Evolutionary conservation across 2,113 vertebrate genomes (phyloP).

Genomic region (Acrocephalus arundinaceus): DNA sequence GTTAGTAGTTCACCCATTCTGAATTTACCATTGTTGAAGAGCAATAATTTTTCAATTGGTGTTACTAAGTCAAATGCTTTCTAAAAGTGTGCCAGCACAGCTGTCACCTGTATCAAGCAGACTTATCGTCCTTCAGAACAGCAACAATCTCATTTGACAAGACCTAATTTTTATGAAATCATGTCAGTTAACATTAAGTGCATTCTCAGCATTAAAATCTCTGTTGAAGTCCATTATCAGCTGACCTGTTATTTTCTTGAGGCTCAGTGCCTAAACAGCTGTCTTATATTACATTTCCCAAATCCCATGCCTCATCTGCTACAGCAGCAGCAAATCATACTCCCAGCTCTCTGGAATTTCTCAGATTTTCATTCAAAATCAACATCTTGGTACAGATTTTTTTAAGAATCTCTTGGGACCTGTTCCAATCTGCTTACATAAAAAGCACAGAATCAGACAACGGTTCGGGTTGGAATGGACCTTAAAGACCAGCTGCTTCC

Average conservation of each 20-base stretch:
- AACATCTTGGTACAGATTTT: not conserved
- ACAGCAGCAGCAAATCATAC: not conserved
- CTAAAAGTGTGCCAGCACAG: not conserved
- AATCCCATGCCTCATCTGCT: not conserved
- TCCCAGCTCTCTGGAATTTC: not conserved
- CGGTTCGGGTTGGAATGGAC: fast-evolving
- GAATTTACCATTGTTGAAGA: not conserved
- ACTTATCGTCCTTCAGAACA: not conserved
- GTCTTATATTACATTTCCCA: not conserved
- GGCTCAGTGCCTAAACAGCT: not conserved
- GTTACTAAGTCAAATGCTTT: not conserved
- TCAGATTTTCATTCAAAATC: not conserved
- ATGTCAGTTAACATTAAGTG: not conserved
- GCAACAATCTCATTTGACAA: not conserved
- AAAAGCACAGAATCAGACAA: not conserved
- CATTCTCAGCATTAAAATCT: not conserved
- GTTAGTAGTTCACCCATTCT: not conserved
- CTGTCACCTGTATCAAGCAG: not conserved
- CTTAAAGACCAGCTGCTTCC: not conserved
- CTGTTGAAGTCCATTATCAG: not conserved
- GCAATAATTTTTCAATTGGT: not conserved
- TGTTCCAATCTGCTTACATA: not conserved
- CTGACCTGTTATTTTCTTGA: not conserved
- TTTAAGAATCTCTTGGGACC: not conserved
- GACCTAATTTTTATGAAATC: not conserved